Conservation (phyloP, 1,140 invertebrate genomes). For the Diabrotica undecimpunctata region DNA sequence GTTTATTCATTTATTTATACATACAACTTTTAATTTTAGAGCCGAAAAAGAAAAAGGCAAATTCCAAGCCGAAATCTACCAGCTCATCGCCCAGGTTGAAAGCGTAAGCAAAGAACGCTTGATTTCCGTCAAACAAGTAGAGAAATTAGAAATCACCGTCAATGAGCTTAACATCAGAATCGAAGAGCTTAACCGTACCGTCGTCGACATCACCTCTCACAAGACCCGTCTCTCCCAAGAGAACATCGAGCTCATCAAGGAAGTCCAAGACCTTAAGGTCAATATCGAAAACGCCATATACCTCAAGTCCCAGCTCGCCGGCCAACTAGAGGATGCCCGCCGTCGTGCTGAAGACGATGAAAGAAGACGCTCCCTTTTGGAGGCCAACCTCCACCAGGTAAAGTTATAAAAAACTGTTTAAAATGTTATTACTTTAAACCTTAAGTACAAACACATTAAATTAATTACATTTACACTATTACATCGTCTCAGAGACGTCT, state of each 20-base stretch:
- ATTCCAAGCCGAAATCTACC: constrained; percentile 94
- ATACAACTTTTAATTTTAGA: constrained; percentile 50
- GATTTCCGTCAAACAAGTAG: constrained; percentile 79
- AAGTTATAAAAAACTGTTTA: too few species aligned
- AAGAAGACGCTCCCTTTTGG: constrained; percentile 82
- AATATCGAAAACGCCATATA: constrained; percentile 89
- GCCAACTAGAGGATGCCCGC: constrained; percentile 89
- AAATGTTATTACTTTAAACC: too few species aligned
- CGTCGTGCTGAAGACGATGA: constrained; percentile 94
- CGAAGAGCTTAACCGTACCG: constrained; percentile 91
- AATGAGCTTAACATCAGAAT: constrained; percentile 89
- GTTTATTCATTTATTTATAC: too few species aligned
- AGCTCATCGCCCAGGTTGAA: constrained; percentile 90
- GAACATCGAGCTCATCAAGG: constrained; percentile 90
- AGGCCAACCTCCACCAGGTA: constrained; percentile 76
- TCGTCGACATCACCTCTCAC: constrained; percentile 90
- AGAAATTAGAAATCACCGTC: constrained; percentile 85
- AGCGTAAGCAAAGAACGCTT: constrained; percentile 87
- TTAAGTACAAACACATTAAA: too few species aligned
- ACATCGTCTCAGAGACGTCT: too few species aligned
- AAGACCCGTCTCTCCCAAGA: constrained; percentile 85
- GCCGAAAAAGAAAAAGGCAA: constrained; percentile 94
- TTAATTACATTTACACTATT: too few species aligned
- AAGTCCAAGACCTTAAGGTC: constrained; percentile 92
- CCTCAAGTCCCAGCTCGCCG: constrained; percentile 80